Conservation (phyloP, 2,888 invertebrate species). For the Ectobius pallidus region DNA sequence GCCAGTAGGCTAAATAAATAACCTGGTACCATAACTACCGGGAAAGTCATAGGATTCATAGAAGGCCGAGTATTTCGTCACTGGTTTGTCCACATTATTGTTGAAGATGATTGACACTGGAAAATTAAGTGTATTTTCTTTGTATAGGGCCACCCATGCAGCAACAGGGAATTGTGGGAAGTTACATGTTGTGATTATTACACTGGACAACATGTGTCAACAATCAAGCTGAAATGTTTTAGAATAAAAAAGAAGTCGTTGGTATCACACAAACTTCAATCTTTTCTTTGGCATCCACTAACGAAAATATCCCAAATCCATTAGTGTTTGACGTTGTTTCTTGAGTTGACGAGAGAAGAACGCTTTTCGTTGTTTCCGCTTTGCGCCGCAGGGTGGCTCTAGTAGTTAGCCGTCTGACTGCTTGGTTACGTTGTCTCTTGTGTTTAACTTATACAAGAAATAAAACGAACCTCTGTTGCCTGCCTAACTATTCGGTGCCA, state of each 20-base stretch:
- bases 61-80: too few species aligned
- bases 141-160: slow-evolving; percentile 12
- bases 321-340: slow-evolving; percentile 32
- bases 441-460: slow-evolving; percentile 1
- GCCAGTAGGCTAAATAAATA: too few species aligned
- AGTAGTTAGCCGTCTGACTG: slow-evolving; percentile 25
- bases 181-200: slow-evolving; percentile 22
- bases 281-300: slow-evolving; percentile 25
- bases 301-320: slow-evolving; percentile 28
- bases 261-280: slow-evolving; percentile 16
- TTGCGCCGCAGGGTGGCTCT: slow-evolving; percentile 22
- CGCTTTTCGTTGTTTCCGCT: slow-evolving; percentile 32
- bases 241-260: slow-evolving; percentile 6
- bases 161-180: neutral
- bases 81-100: too few species aligned
- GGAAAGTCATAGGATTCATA: too few species aligned
- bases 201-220: slow-evolving; percentile 21
- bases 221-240: slow-evolving; percentile 22
- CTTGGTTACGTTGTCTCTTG: slow-evolving; percentile 5
- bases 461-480: neutral
- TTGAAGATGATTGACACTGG: too few species aligned
- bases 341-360: slow-evolving; percentile 31
- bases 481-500: too few species aligned
- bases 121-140: too few species aligned
- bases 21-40: too few species aligned